phyloP scores from a whole-genome alignment of 2,888 invertebrate species.

The Drosophila paranaensis region DNA sequence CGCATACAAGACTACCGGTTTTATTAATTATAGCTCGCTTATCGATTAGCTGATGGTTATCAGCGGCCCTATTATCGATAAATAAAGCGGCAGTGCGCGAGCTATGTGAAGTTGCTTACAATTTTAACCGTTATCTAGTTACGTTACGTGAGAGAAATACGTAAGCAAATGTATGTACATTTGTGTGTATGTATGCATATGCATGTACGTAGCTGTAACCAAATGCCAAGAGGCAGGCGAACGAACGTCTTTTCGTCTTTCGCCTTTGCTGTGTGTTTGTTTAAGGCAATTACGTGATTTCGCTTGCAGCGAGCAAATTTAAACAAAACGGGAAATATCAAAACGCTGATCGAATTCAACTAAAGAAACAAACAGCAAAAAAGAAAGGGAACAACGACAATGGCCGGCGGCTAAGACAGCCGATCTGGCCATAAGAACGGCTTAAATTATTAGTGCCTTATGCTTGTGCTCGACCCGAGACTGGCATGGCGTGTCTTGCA shows the following conservation, averaged over 20 bases:
- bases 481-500: conserved; percentile 45
- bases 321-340: conserved; percentile 56
- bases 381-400: conserved; percentile 14
- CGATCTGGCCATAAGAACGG: conserved; percentile 48
- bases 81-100: neutral
- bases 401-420: neutral
- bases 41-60: conserved; percentile 1
- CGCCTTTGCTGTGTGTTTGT: neutral
- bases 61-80: conserved; percentile 36
- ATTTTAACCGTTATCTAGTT: conserved; percentile 23
- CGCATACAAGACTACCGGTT: conserved; percentile 55
- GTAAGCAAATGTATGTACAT: conserved; percentile 7
- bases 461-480: conserved; percentile 23
- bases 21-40: conserved; percentile 22
- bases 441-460: conserved; percentile 37
- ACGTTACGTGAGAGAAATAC: conserved; percentile 39
- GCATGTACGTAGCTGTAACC: conserved; percentile 1
- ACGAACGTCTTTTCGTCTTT: conserved; percentile 8
- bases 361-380: conserved; percentile 22
- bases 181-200: neutral
- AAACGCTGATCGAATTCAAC: conserved; percentile 34
- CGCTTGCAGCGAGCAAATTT: conserved; percentile 22
- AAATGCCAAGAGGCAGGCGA: conserved; percentile 15
- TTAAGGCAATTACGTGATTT: conserved; percentile 51
- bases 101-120: conserved; percentile 1